Base-by-base conservation (phyloP, 2,797 vertebrate genomes). In the Gallinago solitaria region DNA sequence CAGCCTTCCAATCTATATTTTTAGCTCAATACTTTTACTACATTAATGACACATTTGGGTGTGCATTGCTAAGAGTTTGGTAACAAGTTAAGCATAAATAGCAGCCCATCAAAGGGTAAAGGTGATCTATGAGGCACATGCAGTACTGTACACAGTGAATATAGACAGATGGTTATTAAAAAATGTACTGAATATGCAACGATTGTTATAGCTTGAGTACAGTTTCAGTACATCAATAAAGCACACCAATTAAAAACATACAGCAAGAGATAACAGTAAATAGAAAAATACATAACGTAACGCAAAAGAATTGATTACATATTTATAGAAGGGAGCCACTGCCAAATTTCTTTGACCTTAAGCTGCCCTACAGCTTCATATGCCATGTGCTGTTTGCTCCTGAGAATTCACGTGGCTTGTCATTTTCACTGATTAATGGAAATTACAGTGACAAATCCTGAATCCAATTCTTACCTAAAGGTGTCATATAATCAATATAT, bases 401-500 rank as follows among this genome's bases (percentile, higher is more conserved):
- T 13, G 23, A 57, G 41, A 81, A 45, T 8, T 45, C 2, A 9
- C 3, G 1, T 5, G 51, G 24, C 59, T 47, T 79, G 67, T 48
- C 56, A 54, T 53, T 35, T 63, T 79, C 19, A 6, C 54, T 33
- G 74, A 90, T 82, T 89, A 92, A 94, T 33, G 21, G 47, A 82
- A 91, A 89, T 80, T 69, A 83, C 33, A 69, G 78, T 30, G 54
- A 90, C 67, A 87, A 90, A 93, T 28, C 30, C 45, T 1, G 67
- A 69, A 74, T 63, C 28, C n/a, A 79, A 71, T 56, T 24, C 61
- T 41, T 33, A 45, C 51, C 45, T 21, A 63, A 69, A 80, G n/a
- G 60, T 70, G 87, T 61, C 67, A n/a, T 11, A 21, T 19, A 79
- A 90, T 89, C 88, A 82, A 95, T 92, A 35, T 6, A 88, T 95